A percentile compares a stretch with the other conserved stretches of the same genome.
phyloP scores from a whole-genome alignment of 2,113 vertebrate species.

The Festucalex cinctus region DNA sequence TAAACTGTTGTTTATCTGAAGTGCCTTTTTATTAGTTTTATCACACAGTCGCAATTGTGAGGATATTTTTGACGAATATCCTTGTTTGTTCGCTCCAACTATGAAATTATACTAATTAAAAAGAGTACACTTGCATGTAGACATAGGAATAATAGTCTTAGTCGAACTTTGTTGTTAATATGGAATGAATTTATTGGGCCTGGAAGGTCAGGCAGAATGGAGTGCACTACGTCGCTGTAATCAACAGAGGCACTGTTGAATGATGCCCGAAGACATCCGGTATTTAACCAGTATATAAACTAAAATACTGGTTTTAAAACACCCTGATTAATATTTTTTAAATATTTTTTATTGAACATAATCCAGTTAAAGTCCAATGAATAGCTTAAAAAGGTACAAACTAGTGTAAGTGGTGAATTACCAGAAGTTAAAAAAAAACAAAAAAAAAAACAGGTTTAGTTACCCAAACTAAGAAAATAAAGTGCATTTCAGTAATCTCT shows the following conservation, averaged over 20 bases:
- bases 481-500: too few species aligned
- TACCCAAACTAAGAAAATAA: too few species aligned
- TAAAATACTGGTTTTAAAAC: too few species aligned
- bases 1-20: too few species aligned
- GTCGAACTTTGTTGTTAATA: not conserved
- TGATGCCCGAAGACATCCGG: not conserved
- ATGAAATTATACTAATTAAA: not conserved
- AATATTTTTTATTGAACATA: too few species aligned
- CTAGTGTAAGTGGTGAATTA: too few species aligned
- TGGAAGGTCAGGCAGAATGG: not conserved
- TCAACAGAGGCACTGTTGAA: not conserved
- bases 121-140: not conserved
- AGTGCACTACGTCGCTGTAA: not conserved
- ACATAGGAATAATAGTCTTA: not conserved
- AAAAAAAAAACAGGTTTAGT: too few species aligned
- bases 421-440: too few species aligned
- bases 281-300: not conserved
- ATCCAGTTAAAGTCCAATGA: too few species aligned
- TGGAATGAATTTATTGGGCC: not conserved
- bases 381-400: too few species aligned
- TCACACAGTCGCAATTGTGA: not conserved
- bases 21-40: too few species aligned
- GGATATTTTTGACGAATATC: not conserved
- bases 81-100: not conserved
- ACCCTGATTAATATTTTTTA: too few species aligned